Conservation (phyloP, 2,888 invertebrate genomes). For the Drosophila niveifrons region DNA sequence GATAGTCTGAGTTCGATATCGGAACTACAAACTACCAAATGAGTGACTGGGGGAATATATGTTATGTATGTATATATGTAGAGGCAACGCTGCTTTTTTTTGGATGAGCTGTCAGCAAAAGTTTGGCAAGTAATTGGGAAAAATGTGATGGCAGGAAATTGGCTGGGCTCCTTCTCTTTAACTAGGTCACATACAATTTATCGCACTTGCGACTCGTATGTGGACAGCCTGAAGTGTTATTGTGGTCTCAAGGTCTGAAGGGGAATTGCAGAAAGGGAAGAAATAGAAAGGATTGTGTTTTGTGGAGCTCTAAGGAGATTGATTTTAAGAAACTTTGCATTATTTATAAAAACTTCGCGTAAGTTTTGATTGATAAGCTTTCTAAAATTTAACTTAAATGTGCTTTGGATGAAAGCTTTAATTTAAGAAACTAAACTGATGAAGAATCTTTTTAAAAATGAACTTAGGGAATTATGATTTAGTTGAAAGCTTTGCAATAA, state of each 20-base stretch:
- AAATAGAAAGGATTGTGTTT: neutral
- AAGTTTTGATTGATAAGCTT: no score
- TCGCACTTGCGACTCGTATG: constrained; percentile 21
- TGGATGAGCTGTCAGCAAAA: constrained; percentile 59
- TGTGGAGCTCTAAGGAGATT: no score
- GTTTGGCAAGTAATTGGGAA: constrained; percentile 71
- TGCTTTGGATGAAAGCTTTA: no score
- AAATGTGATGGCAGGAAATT: constrained; percentile 55
- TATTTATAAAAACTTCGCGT: no score
- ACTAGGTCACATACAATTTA: constrained; percentile 42
- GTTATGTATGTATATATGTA: no score
- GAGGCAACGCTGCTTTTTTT: constrained; percentile 38
- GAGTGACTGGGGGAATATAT: neutral
- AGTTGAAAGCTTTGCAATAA: no score
- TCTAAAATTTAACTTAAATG: no score
- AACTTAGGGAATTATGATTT: no score
- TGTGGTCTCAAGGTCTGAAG: constrained; percentile 56
- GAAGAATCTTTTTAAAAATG: no score
- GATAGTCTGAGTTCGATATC: constrained; percentile 47
- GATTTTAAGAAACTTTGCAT: no score
- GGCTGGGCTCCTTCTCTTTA: constrained; percentile 29
- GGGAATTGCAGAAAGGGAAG: neutral
- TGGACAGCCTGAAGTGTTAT: constrained; percentile 44
- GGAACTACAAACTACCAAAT: constrained; percentile 18
- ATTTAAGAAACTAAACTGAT: no score